Evolutionary conservation across 2,113 vertebrate species (phyloP).

Genomic region (Machaerirhynchus nigripectus): DNA sequence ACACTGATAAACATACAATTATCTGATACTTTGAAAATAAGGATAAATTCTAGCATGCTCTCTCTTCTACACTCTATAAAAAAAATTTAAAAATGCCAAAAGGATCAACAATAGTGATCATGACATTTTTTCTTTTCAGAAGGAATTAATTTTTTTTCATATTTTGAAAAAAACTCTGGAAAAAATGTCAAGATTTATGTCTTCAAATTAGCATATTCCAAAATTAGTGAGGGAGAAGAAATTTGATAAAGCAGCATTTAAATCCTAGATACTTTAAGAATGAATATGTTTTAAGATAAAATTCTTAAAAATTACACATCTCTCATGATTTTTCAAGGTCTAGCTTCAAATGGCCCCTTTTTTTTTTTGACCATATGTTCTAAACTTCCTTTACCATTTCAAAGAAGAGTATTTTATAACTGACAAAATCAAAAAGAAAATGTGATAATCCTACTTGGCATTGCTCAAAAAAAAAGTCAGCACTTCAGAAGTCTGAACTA

Average conservation of each 20-base stretch:
- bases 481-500: not conserved
- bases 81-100: fast-evolving
- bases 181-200: not conserved
- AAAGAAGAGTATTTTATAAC: not conserved
- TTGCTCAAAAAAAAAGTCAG: not conserved
- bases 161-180: not conserved
- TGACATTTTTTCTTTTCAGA: not conserved
- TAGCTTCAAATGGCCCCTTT: not conserved
- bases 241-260: not conserved
- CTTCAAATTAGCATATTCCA: not conserved
- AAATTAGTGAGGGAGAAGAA: not conserved
- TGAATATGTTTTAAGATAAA: not conserved
- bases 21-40: not conserved
- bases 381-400: not conserved
- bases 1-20: not conserved
- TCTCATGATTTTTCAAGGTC: not conserved
- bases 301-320: not conserved
- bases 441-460: not conserved
- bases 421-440: not conserved
- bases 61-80: not conserved
- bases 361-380: not conserved
- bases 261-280: not conserved
- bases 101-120: not conserved
- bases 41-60: not conserved
- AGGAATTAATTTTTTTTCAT: not conserved